Percentiles rank a stretch among this genome's conserved stretches.
phyloP scores from a whole-genome alignment of 2,888 invertebrate genomes.

The Phyto melanocephala region DNA sequence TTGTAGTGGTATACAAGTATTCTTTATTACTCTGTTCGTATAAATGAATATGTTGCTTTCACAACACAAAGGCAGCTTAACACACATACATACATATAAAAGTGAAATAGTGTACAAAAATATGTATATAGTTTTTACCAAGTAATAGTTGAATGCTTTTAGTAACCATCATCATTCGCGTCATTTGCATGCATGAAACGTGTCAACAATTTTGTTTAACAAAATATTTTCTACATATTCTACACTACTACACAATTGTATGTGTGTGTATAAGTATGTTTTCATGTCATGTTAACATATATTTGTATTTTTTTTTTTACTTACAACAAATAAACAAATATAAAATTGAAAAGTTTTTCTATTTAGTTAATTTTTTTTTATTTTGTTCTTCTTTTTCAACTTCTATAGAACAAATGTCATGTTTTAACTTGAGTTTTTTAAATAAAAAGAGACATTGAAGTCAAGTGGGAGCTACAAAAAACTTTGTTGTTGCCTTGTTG shows the following conservation, averaged over 20 bases:
- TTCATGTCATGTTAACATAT: conserved; percentile 37
- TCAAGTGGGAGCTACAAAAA: not conserved
- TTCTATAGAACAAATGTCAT: conserved; percentile 27
- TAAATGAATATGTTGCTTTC: no score
- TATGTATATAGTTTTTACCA: not conserved
- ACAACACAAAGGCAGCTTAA: not conserved
- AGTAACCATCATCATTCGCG: conserved; percentile 47
- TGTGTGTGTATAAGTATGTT: conserved; percentile 2
- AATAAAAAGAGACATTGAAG: not conserved
- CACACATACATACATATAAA: not conserved
- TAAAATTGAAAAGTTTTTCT: conserved; percentile 27
- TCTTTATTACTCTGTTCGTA: not conserved
- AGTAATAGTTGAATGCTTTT: conserved; percentile 15
- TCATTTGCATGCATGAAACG: conserved; percentile 63
- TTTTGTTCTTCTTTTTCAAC: not conserved
- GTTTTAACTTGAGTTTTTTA: not conserved
- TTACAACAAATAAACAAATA: conserved; percentile 32
- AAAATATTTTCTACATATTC: conserved; percentile 29
- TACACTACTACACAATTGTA: not conserved
- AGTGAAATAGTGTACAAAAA: not conserved
- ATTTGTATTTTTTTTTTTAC: conserved; percentile 3
- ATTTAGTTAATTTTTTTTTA: not conserved
- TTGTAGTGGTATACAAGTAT: not conserved
- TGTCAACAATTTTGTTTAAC: conserved; percentile 59
- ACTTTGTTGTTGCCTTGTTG: not conserved